phyloP scores from a whole-genome alignment of 2,888 invertebrate genomes.

The Tetranychus piercei region DNA sequence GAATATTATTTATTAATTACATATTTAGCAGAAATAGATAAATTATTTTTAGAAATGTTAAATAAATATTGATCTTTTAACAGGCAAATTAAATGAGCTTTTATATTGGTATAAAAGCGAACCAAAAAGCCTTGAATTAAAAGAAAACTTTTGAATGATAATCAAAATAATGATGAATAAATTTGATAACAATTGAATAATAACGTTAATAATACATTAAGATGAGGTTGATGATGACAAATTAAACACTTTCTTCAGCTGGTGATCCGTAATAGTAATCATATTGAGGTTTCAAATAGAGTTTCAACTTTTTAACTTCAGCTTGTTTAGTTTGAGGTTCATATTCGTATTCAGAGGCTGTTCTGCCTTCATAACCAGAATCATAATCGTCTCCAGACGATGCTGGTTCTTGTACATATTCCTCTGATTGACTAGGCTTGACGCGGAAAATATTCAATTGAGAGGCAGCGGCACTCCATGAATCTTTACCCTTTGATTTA shows the following conservation, averaged over 20 bases:
- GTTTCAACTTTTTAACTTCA: slow-evolving; percentile 3
- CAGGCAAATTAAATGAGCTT: too few species aligned
- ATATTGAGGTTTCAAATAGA: not conserved
- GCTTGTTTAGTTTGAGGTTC: not conserved
- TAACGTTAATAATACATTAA: too few species aligned
- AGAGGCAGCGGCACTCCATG: slow-evolving; percentile 1
- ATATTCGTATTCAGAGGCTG: not conserved
- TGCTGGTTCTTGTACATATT: not conserved
- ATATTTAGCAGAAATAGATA: too few species aligned
- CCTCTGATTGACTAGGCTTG: not conserved
- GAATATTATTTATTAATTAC: too few species aligned
- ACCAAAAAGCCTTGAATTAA: too few species aligned
- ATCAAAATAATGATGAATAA: too few species aligned
- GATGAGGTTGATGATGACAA: too few species aligned
- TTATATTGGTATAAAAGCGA: too few species aligned
- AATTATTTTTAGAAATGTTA: too few species aligned
- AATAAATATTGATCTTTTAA: too few species aligned
- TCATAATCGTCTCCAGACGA: not conserved
- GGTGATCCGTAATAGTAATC: slow-evolving; percentile 8
- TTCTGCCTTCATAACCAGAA: not conserved
- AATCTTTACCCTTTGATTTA: not conserved
- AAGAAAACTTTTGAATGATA: too few species aligned
- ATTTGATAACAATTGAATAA: too few species aligned
- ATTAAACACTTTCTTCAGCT: not conserved
- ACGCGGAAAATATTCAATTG: not conserved